Evolutionary conservation across 2,797 vertebrate genomes (phyloP).

Genomic region (Chaunax sp.): DNA sequence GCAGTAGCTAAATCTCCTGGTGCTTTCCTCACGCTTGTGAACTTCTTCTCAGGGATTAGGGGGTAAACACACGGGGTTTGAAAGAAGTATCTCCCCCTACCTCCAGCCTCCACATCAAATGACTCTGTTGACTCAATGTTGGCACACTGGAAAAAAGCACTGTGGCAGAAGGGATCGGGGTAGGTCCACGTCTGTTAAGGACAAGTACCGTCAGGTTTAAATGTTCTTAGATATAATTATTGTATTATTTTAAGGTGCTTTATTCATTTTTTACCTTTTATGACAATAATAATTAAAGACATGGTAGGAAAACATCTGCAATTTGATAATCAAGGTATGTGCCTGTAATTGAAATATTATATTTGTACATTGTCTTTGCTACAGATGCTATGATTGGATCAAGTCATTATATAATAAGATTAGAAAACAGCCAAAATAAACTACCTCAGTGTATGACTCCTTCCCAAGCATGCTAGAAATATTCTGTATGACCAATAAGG

Average conservation of each 20-base stretch:
- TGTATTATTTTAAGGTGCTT: background rate
- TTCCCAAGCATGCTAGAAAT: constrained; percentile 53
- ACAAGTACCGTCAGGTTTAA: constrained; percentile 41
- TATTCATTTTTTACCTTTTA: no score
- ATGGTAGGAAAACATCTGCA: no score
- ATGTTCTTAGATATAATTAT: background rate
- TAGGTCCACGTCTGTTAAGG: constrained; percentile 11
- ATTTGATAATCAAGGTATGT: no score
- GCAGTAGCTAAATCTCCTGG: constrained; percentile 67
- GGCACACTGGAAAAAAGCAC: constrained; percentile 24
- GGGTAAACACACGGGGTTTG: constrained; percentile 69
- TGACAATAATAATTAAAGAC: no score
- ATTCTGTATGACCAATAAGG: constrained; percentile 49
- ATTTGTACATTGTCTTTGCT: no score
- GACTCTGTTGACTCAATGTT: constrained; percentile 55
- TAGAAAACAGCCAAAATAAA: no score
- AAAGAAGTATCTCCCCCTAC: constrained; percentile 55
- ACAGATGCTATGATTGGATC: no score
- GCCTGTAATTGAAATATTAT: no score
- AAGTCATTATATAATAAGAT: no score
- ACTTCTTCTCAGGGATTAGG: constrained; percentile 70
- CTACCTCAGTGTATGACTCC: constrained; percentile 29
- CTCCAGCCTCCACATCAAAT: constrained; percentile 63
- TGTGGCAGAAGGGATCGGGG: constrained; percentile 10
- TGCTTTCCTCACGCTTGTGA: constrained; percentile 71